These are phyloP conservation scores for Zapornia atra DNA, from an alignment of 2,113 vertebrate species.

Conservation along the genomic window DNA sequence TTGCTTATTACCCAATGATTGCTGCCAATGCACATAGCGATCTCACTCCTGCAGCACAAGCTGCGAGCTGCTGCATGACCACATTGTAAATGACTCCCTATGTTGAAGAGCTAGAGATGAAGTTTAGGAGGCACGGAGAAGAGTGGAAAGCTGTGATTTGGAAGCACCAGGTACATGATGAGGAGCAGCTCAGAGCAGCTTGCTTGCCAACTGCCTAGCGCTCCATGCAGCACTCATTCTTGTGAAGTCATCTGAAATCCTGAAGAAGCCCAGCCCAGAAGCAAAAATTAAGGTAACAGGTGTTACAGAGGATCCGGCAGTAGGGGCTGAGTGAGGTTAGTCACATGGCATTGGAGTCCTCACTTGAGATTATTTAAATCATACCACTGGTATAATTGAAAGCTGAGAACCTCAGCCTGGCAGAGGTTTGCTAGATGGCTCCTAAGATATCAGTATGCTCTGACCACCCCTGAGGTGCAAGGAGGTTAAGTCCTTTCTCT, in stretches of 20 bases:
- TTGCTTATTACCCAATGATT: background rate
- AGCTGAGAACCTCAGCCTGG: background rate
- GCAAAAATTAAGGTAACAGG: background rate
- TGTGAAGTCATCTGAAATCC: background rate
- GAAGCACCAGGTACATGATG: background rate
- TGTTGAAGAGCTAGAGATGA: background rate
- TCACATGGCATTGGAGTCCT: background rate
- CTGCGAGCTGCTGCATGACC: accelerated
- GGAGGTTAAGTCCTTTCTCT: background rate
- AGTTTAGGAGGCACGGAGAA: background rate
- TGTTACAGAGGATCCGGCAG: background rate
- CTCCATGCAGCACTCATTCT: background rate
- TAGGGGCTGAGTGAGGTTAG: background rate
- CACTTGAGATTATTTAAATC: background rate
- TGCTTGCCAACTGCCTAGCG: background rate
- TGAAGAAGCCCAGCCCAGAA: background rate
- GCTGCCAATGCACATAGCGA: background rate
- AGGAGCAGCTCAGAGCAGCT: background rate
- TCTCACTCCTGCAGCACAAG: accelerated
- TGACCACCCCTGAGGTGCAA: background rate
- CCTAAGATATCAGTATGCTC: background rate
- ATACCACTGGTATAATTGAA: background rate
- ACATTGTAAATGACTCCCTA: background rate
- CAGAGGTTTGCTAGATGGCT: background rate
- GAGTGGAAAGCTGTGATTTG: background rate